Evolutionary conservation across 2,797 vertebrate species (phyloP), one percentile per base, ranked within the genome.

Genomic region (Craterocephalus amniculus): DNA sequence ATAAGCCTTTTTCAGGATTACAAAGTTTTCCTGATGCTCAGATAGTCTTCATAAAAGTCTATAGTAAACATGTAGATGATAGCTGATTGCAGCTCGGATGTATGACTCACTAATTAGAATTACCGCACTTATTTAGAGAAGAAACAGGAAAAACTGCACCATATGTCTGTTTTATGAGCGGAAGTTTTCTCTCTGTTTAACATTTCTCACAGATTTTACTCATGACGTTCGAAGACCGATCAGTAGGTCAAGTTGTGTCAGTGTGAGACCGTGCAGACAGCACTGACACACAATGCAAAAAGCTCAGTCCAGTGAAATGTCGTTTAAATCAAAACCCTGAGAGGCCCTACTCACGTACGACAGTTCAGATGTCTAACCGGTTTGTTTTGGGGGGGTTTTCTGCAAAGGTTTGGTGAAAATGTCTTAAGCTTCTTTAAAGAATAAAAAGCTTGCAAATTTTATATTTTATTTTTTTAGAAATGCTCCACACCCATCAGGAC

Each of bases 11-110:
- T 3, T 45, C 11, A 1, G 4, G 4, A 20, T 27, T 2, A 22
- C 40, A 78, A 88, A 89, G 81, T 87, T 87, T 1, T 80, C 26
- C 51, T 55, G 16, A 40, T 48, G 12, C 5, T 5, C 32, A 54
- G 27, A 16, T 65, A 1, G 24, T 45, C 18, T n/a, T 54, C 31
- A 16, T 43, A 10, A 63, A 29, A 57, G 66, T 38, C 5, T 62
- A 24, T 18, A n/a, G n/a, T 18, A 6, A 14, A 45, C 13, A 9
- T 34, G 4, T 31, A 12, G 24, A 9, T 24, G 11, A 8, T 0
- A 32, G 18, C 32, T 54, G 12, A 54, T 68, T 0, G 6, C 54
- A n/a, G 3, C 34, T 5, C 1, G 38, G 16, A 27, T 67, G 63
- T 67, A 1, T 2, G 6, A 56, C 5, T 11, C 9, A n/a, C 18